A percentile compares a stretch with the other conserved stretches of the same genome.
phyloP scores from a whole-genome alignment of 2,797 vertebrate genomes.

The Nothura maculosa region DNA sequence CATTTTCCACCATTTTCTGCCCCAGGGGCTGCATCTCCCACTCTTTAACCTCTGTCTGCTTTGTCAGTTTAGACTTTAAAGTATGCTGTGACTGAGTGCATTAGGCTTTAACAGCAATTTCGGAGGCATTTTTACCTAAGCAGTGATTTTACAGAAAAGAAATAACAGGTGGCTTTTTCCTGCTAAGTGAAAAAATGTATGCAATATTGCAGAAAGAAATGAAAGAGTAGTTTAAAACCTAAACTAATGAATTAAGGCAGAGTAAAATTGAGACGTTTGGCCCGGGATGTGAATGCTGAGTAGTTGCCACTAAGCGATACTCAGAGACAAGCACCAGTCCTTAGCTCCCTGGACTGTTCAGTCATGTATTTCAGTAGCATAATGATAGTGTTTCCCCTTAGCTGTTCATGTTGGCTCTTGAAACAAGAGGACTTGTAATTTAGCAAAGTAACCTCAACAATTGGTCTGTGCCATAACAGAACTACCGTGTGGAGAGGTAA shows the following conservation, averaged over 20 bases:
- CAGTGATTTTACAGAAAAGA: neutral
- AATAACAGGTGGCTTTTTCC: neutral
- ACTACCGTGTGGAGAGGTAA: accelerated
- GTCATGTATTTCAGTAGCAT: neutral
- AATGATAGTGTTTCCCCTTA: neutral
- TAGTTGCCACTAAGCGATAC: neutral
- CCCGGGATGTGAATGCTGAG: neutral
- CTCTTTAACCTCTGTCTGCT: neutral
- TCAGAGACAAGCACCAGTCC: neutral
- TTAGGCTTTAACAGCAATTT: too few species aligned
- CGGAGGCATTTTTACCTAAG: neutral
- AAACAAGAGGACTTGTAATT: neutral
- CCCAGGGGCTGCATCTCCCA: neutral
- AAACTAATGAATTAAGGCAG: neutral
- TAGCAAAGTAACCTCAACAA: neutral
- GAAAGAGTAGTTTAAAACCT: neutral
- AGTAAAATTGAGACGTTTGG: neutral
- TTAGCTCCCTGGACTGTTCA: neutral
- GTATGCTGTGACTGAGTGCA: neutral
- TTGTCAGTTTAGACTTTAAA: neutral
- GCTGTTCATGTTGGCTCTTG: neutral
- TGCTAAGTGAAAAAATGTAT: neutral
- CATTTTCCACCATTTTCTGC: neutral
- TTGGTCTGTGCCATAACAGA: neutral
- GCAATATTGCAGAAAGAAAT: neutral